Base-by-base conservation (phyloP, 2,113 vertebrate species). In the Paramisgurnus dabryanus region DNA sequence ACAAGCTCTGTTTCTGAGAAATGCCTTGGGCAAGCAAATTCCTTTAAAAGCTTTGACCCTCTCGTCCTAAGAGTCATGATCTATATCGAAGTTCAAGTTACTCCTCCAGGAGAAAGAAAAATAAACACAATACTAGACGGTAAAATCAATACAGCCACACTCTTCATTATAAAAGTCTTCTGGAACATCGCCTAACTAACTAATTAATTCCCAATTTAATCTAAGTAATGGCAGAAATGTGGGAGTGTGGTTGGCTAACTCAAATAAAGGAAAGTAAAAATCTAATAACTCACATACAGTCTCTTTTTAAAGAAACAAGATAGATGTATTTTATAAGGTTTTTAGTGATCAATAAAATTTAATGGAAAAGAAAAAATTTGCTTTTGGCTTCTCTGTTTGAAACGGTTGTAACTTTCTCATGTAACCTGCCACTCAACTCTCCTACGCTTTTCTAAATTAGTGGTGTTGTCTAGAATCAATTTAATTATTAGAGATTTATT, bases 321-420 rank as follows among this genome's bases (percentile, higher is more conserved):
- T 22, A 0, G n/a, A 3, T 49, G 18, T 6, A 27, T 68, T 49
- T 68, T 5, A 72, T 12, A 72, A 65, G 40, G 65, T n/a, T 64
- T 64, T 15, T 12, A 43, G 17, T 41, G 47, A 10, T 72, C 34
- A 61, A 63, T 47, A 22, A 3, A 58, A 43, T 34, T 57, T 53
- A 12, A 80, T 49, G 10, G 27, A 55, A 72, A 71, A 65, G 7
- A 79, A 53, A 72, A 17, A 10, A 64, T 50, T 27, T 18, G 13
- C 58, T 66, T n/a, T 12, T 41, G 58, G n/a, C 8, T 63, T 15
- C 15, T 22, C 49, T 58, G 22, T 78, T 82, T 57, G 22, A 82
- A 39, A 72, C 67, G 67, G 78, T 82, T 78, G 63, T 50, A 73
- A 60, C 41, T 68, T 69, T 82, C 27, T 72, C 4, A 15, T 73